A percentile compares a stretch with the other conserved stretches of the same genome.
phyloP scores from a whole-genome alignment of 2,888 invertebrate species.

The Vandiemenella viatica region DNA sequence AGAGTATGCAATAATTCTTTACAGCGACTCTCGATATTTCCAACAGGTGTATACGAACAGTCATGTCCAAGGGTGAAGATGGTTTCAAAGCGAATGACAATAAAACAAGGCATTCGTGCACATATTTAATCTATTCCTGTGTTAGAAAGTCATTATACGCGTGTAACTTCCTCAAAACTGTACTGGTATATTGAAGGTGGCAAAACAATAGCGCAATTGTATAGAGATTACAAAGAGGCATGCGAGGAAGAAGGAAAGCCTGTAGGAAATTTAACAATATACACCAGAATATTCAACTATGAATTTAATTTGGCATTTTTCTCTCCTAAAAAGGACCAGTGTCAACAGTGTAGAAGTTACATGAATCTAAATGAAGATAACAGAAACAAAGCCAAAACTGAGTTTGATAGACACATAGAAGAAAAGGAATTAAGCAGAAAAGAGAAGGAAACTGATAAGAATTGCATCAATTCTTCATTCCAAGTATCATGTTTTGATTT shows the following conservation, averaged over 20 bases:
- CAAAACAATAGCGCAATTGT: slow-evolving; percentile 1
- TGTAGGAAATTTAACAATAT: neutral
- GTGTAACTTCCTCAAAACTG: too few species aligned
- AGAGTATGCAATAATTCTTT: neutral
- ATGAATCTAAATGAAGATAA: neutral
- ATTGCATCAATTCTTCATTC: neutral
- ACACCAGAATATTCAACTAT: too few species aligned
- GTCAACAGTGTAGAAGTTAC: neutral
- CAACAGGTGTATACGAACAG: neutral
- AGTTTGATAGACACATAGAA: neutral
- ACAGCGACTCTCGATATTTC: neutral
- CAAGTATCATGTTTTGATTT: neutral
- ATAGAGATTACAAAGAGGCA: neutral
- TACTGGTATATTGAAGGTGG: too few species aligned
- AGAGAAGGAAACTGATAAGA: neutral
- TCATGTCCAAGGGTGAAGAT: neutral
- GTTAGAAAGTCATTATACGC: too few species aligned
- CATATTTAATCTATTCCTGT: slow-evolving; percentile 8
- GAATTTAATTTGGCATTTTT: neutral
- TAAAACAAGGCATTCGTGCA: slow-evolving; percentile 8
- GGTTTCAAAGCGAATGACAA: slow-evolving; percentile 6
- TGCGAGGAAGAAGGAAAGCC: slow-evolving; percentile 1
- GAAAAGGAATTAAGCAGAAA: neutral
- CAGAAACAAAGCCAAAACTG: neutral
- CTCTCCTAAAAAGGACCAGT: neutral